These are phyloP conservation scores for Corythaeola cristata DNA, from an alignment of 2,113 vertebrate species.

Conservation along the genomic window DNA sequence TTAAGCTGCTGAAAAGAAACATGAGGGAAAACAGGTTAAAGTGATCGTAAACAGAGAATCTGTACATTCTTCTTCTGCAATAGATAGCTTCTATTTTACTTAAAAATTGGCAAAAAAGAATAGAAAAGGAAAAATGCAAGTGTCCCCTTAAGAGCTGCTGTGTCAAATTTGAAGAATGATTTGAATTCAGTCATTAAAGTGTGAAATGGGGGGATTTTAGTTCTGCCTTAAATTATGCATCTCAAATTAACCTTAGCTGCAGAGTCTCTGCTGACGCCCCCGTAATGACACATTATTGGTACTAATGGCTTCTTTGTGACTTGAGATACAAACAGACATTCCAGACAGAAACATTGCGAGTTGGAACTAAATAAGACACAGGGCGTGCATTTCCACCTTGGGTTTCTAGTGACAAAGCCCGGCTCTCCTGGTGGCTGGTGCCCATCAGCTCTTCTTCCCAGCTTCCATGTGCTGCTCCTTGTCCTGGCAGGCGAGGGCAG, in stretches of 20 bases:
- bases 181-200: constrained; percentile 54
- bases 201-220: constrained; percentile 56
- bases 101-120: not conserved
- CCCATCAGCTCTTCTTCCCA: not conserved
- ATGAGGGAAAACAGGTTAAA: not conserved
- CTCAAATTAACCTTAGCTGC: constrained; percentile 63
- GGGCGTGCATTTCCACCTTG: not conserved
- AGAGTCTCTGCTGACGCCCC: constrained; percentile 52
- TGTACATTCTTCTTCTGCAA: not conserved
- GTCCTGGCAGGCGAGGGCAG: not conserved
- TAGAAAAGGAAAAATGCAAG: not conserved
- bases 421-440: not conserved
- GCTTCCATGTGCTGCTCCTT: not conserved
- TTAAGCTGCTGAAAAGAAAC: not conserved
- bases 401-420: constrained; percentile 1
- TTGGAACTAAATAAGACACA: constrained; percentile 59
- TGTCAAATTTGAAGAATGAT: constrained; percentile 60
- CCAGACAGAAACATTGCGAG: constrained; percentile 51
- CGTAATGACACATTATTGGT: constrained; percentile 66
- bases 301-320: constrained; percentile 62
- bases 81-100: not conserved
- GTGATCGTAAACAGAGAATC: not conserved
- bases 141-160: constrained; percentile 43
- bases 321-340: constrained; percentile 57
- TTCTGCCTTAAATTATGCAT: constrained; percentile 58